Evolutionary conservation across 2,888 invertebrate species (phyloP), one percentile per base, ranked within the genome.

Genomic region (Isotomurus palustris): DNA sequence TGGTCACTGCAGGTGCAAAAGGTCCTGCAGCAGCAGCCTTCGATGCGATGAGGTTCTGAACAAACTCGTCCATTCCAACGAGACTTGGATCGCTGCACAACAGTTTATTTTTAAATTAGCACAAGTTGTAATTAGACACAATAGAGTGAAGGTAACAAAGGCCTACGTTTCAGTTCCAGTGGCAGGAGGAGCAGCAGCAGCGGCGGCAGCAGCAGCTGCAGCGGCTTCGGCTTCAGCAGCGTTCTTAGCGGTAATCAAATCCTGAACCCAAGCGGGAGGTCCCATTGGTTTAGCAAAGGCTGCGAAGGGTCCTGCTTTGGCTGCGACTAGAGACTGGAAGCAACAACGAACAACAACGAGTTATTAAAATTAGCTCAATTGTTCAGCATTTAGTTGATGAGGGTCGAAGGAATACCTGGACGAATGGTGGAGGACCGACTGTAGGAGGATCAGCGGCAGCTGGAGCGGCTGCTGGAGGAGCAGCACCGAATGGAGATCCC

Each of bases 201-300:
- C 22, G 5, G 22, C 8, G 14, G 43, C 28, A 24, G 47, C 47
- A 10, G 22, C 25, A 27, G 50, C 43, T 25, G 25, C 29, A 4
- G 36, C 29, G 14, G 53, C 54, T 21, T 51, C 61, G 12, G 53
- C 57, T 51, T 56, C 60, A 5, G 45, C 53, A 2, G 61, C 61
- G 40, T 61, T 61, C 38, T 61, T 61, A 22, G 61, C 61, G 10
- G 53, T 56, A 41, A 61, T 61, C n/a, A 61, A 36, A 25, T 61
- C 56, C 19, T 50, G 47, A 14, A 61, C 58, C 27, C 53, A 61
- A 28, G 58, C 50, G 24, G 61, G 61, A 17, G 58, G 57, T 48
- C 61, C 61, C 21, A 58, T 3, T n/a, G 58, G 43, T 6, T 58
- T 47, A 5, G 36, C 14, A 3, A 54, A 32, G 12, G 57, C 51